A percentile compares a stretch with the other conserved stretches of the same genome.
phyloP scores from a whole-genome alignment of 1,140 invertebrate species.

The Asobara japonica region DNA sequence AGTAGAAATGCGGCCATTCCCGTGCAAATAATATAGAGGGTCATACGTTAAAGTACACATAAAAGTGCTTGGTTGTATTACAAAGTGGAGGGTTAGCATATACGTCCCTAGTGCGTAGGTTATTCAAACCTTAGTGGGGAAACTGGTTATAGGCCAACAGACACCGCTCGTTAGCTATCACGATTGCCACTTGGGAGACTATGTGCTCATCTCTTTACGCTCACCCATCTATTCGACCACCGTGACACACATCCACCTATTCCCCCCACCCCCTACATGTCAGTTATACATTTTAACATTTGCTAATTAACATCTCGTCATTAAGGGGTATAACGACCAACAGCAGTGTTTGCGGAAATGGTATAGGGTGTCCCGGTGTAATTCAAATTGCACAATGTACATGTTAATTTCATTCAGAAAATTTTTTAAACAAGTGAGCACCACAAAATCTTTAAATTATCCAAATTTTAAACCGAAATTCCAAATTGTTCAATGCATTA shows the following conservation, averaged over 20 bases:
- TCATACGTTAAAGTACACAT: not conserved
- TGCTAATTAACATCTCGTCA: not conserved
- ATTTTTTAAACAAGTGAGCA: too few relatives aligned
- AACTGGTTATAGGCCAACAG: conserved; percentile 3
- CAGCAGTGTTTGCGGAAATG: too few relatives aligned
- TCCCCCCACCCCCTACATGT: too few relatives aligned
- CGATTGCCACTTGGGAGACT: not conserved
- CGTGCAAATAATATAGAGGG: not conserved
- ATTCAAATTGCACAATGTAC: too few relatives aligned
- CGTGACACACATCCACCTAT: not conserved
- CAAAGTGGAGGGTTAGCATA: not conserved
- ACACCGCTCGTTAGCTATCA: conserved; percentile 3
- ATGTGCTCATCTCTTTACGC: not conserved
- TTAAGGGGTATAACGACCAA: not conserved
- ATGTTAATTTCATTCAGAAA: too few relatives aligned
- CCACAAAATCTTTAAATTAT: too few relatives aligned
- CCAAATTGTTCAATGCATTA: too few relatives aligned
- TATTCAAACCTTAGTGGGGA: not conserved
- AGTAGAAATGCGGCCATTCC: too few relatives aligned
- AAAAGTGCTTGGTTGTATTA: not conserved
- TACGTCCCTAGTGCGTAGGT: not conserved
- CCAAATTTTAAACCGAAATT: too few relatives aligned
- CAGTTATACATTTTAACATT: not conserved
- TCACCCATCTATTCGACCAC: not conserved
- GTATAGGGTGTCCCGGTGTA: too few relatives aligned